Evolutionary conservation across 1,140 invertebrate species (phyloP), one percentile per base, ranked within the genome.

Genomic region (Harlomillsia oculata): DNA sequence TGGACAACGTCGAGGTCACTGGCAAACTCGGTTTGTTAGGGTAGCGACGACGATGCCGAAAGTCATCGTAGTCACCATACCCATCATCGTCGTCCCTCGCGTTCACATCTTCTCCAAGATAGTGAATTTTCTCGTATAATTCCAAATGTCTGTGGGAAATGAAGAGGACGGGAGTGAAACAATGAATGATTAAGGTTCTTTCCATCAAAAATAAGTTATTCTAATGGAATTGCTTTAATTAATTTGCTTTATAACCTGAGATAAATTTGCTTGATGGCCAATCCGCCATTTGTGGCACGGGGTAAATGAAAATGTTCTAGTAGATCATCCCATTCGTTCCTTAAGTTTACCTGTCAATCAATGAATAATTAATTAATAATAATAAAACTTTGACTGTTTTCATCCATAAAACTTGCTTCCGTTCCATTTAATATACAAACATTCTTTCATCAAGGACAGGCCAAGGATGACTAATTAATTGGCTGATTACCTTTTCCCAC

Each of bases 401-500:
- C 21, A 21, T 44, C 5, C 41, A 9, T 18, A 20, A 6, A 45
- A 45, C 23, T 45, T 23, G 43, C 25, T 11, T 34, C n/a, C 32
- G 32, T 34, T n/a, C n/a, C 32, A 34, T 34, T 34, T 34, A 34
- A 34, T 34, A n/a, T 34, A 34, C 32, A n/a, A n/a, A n/a, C n/a
- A n/a, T n/a, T n/a, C 32, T 34, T n/a, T 20, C 39, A 41, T 20
- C 8, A 34, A n/a, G 39, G 39, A 11, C 18, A 41, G 39, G 20
- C 18, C 18, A 18, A 9, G n/a, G 32, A n/a, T n/a, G n/a, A n/a
- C n/a, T n/a, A n/a, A n/a, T n/a, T n/a, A n/a, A n/a, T n/a, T n/a
- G n/a, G n/a, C n/a, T n/a, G n/a, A n/a, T 79, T 73, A 95, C 90
- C 82, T 90, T 93, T 66, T 89, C 81, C 80, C 91, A 89, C 68